Percentiles rank a stretch among this genome's conserved stretches.
These are phyloP conservation scores for Benitochromis conjunctus DNA, from an alignment of 2,113 vertebrate genomes.

Conservation along the genomic window DNA sequence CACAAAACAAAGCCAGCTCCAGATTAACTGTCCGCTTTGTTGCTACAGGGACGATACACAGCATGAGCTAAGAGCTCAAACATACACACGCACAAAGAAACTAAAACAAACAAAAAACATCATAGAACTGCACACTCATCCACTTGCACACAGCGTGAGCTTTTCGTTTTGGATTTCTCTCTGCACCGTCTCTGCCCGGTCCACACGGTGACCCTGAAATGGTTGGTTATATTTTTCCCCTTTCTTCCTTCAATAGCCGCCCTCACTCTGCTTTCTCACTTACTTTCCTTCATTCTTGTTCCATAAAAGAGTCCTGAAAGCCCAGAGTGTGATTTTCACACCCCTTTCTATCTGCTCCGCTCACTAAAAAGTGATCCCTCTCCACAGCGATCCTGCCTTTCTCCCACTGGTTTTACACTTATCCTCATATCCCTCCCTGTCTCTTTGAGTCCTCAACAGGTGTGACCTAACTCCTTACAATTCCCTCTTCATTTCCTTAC, in stretches of 20 bases:
- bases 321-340: conserved; percentile 56
- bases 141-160: conserved; percentile 8
- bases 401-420: conserved; percentile 46
- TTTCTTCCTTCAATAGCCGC: conserved; percentile 24
- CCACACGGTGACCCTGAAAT: conserved; percentile 40
- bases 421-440: conserved; percentile 54
- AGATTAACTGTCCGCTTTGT: conserved; percentile 27
- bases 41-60: conserved; percentile 34
- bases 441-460: conserved; percentile 56
- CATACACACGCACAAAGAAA: conserved; percentile 20
- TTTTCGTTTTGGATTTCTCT: conserved; percentile 29
- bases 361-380: conserved; percentile 46
- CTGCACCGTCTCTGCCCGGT: not conserved
- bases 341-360: conserved; percentile 28
- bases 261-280: conserved; percentile 6
- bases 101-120: conserved; percentile 26
- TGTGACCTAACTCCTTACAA: conserved; percentile 57
- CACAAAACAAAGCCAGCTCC: conserved; percentile 4
- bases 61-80: conserved; percentile 24
- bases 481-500: conserved; percentile 40
- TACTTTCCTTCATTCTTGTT: conserved; percentile 25
- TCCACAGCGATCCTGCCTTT: conserved; percentile 28
- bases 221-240: conserved; percentile 11
- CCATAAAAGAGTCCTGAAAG: conserved; percentile 41
- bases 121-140: not conserved